Evolutionary conservation across 2,888 invertebrate species (phyloP).

Genomic region (Synanthedon myopaeformis): DNA sequence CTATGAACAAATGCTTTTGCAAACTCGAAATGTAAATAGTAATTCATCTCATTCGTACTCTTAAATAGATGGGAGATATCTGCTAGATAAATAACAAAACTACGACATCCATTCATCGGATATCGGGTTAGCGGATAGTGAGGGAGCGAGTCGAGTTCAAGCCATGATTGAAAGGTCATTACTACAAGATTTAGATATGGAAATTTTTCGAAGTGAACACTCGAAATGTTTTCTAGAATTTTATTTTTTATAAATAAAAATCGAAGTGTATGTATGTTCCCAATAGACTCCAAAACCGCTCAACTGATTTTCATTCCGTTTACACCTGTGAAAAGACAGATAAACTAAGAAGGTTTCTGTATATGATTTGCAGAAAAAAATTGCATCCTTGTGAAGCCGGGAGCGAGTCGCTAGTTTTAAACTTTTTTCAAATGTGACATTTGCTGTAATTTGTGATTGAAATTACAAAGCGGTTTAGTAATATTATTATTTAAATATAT

Average conservation of each 20-base stretch:
- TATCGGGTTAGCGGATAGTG: slow-evolving; percentile 22
- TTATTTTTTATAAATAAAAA: background rate
- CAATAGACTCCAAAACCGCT: too few species aligned
- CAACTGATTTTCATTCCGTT: too few species aligned
- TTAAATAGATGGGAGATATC: background rate
- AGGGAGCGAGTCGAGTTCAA: background rate
- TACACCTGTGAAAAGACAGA: too few species aligned
- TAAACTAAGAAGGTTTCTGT: too few species aligned
- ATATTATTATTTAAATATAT: too few species aligned
- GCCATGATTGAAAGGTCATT: slow-evolving; percentile 2
- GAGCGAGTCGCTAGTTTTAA: too few species aligned
- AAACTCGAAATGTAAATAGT: background rate
- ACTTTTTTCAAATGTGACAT: too few species aligned
- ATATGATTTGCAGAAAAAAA: too few species aligned
- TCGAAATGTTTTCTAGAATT: background rate
- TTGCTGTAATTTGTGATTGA: too few species aligned
- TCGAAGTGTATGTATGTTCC: too few species aligned
- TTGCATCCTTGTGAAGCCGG: too few species aligned
- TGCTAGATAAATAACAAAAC: slow-evolving; percentile 9
- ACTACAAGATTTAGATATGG: slow-evolving; percentile 15
- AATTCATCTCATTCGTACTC: slow-evolving; percentile 10
- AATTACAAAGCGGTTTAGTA: too few species aligned
- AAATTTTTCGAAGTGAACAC: slow-evolving; percentile 6
- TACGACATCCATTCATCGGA: slow-evolving; percentile 23
- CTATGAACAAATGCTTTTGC: background rate